These are phyloP conservation scores for Drosophila atroscutellata DNA, from an alignment of 2,888 invertebrate species.

Conservation along the genomic window DNA sequence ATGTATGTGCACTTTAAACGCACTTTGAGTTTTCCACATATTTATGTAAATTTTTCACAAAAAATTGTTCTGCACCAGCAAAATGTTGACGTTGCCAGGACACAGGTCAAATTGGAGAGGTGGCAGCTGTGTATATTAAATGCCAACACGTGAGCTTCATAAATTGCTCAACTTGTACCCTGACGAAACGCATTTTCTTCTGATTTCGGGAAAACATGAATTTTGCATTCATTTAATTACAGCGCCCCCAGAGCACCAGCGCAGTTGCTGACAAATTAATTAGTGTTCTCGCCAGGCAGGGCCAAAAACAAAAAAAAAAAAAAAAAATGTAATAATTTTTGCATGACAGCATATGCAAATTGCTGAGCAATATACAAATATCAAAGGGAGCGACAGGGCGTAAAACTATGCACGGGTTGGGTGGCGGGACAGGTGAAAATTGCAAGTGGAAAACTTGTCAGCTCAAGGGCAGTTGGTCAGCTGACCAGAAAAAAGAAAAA, in stretches of 20 bases:
- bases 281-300: slow-evolving; percentile 43
- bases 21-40: slow-evolving; percentile 38
- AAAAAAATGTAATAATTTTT: slow-evolving; percentile 71
- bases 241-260: slow-evolving; percentile 17
- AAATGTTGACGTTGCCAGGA: slow-evolving; percentile 29
- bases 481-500: slow-evolving; percentile 32
- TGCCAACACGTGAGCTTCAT: slow-evolving; percentile 66
- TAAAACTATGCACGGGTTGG: slow-evolving; percentile 33
- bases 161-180: slow-evolving; percentile 75
- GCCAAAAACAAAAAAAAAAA: slow-evolving; percentile 28
- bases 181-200: slow-evolving; percentile 72
- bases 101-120: neutral
- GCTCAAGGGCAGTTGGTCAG: slow-evolving; percentile 79
- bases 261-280: slow-evolving; percentile 64
- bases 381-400: slow-evolving; percentile 72
- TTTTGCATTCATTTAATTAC: slow-evolving; percentile 83
- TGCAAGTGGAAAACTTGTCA: slow-evolving; percentile 33
- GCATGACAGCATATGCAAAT: slow-evolving; percentile 81
- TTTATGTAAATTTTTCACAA: slow-evolving; percentile 69
- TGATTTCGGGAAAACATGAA: slow-evolving; percentile 78
- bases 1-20: slow-evolving; percentile 29
- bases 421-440: slow-evolving; percentile 41
- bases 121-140: slow-evolving; percentile 37
- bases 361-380: slow-evolving; percentile 46
- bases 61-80: slow-evolving; percentile 60